Base-by-base conservation (phyloP, 2,797 vertebrate genomes). In the Eremophila alpestris region DNA sequence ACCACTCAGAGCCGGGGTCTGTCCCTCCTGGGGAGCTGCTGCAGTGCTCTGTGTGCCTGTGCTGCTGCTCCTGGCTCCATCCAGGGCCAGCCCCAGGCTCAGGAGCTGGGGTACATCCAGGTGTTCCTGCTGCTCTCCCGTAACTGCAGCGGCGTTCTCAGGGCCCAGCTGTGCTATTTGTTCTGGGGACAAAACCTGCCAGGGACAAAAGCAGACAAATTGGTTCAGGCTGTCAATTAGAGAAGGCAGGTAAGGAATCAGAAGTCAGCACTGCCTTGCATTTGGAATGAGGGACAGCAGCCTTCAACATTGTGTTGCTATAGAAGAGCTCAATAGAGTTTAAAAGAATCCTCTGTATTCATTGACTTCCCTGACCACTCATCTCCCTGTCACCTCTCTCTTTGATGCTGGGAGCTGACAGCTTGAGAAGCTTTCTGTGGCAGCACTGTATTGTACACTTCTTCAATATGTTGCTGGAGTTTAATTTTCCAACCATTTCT, bases 161-260 rank as follows among this genome's bases (percentile, higher is more conserved):
- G 98, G 98, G 30, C 98, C 98, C 77, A 98, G 65, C 67, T 83
- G 96, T 36, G 95, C 95, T 58, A 98, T 97, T 88, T 98, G 98
- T 40, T 96, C 97, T 7, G 93, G 63, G 16, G 98, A 98, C 93
- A 98, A 91, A 41, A 92, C 97, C 98, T 98, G 51, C 43, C n/a
- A 74, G 48, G n/a, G 82, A 89, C 22, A 85, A 43, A 78, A 86
- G 27, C 46, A 51, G 13, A 48, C 49, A 64, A 80, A 79, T 23
- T 41, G 71, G 32, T 63, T 93, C 62, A 48, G 73, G 55, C 36
- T 85, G 56, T 83, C 74, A 71, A 21, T 78, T 73, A 67, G 5
- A 38, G 19, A 70, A 46, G 30, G 65, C 62, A 93, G 48, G 71
- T 88, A 46, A 87, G 81, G 68, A 91, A 86, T 83, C 46, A 48